Percentiles rank a stretch among this genome's conserved stretches.
phyloP scores from a whole-genome alignment of 2,113 vertebrate genomes.

The Mixornis gularis region DNA sequence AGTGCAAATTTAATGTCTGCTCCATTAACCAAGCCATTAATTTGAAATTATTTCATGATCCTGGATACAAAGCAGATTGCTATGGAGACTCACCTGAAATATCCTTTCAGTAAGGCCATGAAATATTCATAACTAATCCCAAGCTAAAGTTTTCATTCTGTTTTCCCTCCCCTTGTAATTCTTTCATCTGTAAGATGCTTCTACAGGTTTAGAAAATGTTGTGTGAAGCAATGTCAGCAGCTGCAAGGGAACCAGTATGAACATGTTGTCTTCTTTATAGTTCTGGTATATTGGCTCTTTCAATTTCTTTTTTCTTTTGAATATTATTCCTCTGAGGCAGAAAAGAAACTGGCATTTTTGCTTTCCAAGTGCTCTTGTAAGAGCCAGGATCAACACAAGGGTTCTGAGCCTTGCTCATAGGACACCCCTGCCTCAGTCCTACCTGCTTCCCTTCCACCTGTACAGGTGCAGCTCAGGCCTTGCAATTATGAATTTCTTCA shows the following conservation, averaged over 20 bases:
- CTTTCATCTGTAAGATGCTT: background rate
- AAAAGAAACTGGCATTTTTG: background rate
- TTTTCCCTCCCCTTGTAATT: background rate
- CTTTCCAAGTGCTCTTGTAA: background rate
- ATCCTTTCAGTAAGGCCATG: background rate
- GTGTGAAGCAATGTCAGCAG: background rate
- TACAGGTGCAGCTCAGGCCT: background rate
- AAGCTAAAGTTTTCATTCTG: slow-evolving; percentile 3
- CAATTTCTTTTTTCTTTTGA: background rate
- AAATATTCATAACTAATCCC: slow-evolving; percentile 36
- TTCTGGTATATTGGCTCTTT: background rate
- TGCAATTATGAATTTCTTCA: background rate
- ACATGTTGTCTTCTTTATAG: background rate
- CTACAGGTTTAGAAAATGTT: background rate
- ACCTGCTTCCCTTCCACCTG: no score
- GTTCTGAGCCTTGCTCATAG: background rate
- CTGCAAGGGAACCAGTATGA: slow-evolving; percentile 1
- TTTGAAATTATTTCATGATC: slow-evolving; percentile 11
- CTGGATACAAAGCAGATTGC: background rate
- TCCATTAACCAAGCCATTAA: slow-evolving; percentile 8
- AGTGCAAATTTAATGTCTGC: background rate
- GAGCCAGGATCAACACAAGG: background rate
- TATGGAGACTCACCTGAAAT: slow-evolving; percentile 36
- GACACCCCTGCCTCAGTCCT: background rate
- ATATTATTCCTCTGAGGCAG: background rate